Percentiles rank a stretch among this genome's conserved stretches.
These are phyloP conservation scores for Aplodontia rufa DNA, from an alignment of 2,113 vertebrate species.

Conservation along the genomic window DNA sequence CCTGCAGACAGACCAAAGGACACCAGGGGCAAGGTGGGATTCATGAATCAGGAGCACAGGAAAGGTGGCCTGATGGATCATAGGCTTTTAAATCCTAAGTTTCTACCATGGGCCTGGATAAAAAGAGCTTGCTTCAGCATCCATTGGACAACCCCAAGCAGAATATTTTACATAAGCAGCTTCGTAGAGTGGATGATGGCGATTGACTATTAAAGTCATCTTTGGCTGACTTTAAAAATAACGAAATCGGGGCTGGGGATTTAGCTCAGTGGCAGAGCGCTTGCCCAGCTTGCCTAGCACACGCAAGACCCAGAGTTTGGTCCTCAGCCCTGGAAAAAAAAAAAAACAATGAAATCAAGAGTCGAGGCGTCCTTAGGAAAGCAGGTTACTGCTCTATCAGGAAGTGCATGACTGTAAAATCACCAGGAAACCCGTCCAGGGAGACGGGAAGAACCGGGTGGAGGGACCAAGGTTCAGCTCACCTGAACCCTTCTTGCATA, in stretches of 20 bases:
- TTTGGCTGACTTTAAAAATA: slow-evolving; percentile 60
- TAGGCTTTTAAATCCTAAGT: slow-evolving; percentile 52
- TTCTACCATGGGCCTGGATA: slow-evolving; percentile 38
- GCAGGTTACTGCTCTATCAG: slow-evolving; percentile 29
- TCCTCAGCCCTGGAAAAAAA: too few species aligned
- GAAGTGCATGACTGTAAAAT: background rate
- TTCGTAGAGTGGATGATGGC: slow-evolving; percentile 53
- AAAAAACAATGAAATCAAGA: slow-evolving; percentile 41
- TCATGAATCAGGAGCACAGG: slow-evolving; percentile 31
- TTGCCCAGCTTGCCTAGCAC: too few species aligned
- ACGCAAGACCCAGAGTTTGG: too few species aligned
- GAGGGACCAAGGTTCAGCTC: too few species aligned
- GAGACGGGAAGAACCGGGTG: too few species aligned
- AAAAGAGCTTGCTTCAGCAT: background rate
- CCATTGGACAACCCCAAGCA: slow-evolving; percentile 33
- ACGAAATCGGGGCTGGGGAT: too few species aligned
- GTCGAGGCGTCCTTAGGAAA: slow-evolving; percentile 33
- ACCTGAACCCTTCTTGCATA: background rate
- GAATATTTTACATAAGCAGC: slow-evolving; percentile 24
- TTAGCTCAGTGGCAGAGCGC: too few species aligned
- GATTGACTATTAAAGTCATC: slow-evolving; percentile 55
- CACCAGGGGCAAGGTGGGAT: slow-evolving; percentile 38
- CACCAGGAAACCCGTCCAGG: too few species aligned
- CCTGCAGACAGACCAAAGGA: slow-evolving; percentile 44
- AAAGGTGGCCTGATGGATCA: slow-evolving; percentile 54